Percentiles rank a stretch among this genome's conserved stretches.
phyloP scores from a whole-genome alignment of 2,888 invertebrate genomes.

The Cephus runcator region DNA sequence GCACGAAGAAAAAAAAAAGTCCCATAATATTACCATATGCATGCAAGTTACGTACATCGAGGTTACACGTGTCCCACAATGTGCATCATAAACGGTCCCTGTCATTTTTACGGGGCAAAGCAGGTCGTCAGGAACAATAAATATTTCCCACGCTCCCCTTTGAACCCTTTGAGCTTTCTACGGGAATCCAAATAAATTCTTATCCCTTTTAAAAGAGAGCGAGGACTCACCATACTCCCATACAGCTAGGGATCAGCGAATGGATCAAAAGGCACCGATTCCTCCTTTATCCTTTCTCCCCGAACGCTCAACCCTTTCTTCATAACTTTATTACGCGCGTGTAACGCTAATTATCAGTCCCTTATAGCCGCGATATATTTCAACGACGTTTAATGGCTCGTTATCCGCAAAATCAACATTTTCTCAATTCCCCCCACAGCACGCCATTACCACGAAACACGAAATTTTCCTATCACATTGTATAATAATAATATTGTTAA shows the following conservation, averaged over 20 bases:
- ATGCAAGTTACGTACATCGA: not conserved
- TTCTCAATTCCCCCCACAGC: not conserved
- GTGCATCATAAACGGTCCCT: not conserved
- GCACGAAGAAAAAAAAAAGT: not conserved
- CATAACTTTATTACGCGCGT: not conserved
- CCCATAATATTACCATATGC: not conserved
- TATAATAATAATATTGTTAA: not conserved
- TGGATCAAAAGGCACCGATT: not conserved
- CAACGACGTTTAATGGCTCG: not conserved
- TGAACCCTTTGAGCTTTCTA: not conserved
- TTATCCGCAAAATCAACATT: not conserved
- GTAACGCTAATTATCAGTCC: not conserved
- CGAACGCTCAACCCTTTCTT: not conserved
- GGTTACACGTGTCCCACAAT: constrained; percentile 13
- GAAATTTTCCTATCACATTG: not conserved
- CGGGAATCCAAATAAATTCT: constrained; percentile 1
- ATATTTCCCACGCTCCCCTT: constrained; percentile 14
- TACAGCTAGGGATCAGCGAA: not conserved
- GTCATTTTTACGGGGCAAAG: not conserved
- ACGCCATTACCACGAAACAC: not conserved
- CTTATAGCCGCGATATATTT: not conserved
- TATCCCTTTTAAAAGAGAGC: not conserved
- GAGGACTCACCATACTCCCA: not conserved
- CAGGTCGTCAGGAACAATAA: constrained; percentile 17
- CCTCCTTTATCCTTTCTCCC: not conserved